Base-by-base conservation (phyloP, 2,888 invertebrate species). In the Chloroclysta siterata region DNA sequence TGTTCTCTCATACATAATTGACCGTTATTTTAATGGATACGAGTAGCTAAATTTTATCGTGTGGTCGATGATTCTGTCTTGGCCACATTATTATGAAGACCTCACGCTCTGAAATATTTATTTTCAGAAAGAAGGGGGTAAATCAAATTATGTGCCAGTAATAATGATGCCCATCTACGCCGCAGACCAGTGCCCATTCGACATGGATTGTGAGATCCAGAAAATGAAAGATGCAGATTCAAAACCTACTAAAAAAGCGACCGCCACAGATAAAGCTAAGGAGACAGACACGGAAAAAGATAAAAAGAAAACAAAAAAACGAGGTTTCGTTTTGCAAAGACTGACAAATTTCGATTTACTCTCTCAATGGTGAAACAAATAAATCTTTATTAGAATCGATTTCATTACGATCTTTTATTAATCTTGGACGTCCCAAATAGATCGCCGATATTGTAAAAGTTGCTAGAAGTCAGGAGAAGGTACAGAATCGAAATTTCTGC, bases 81-180 rank as follows among this genome's bases (percentile, higher is more conserved):
- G n/a, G n/a, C n/a, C n/a, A n/a, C n/a, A n/a, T n/a, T n/a, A n/a
- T n/a, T n/a, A n/a, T n/a, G n/a, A n/a, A n/a, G n/a, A n/a, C n/a
- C n/a, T n/a, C n/a, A n/a, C n/a, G n/a, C n/a, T 22, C 22, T 22
- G 22, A 22, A 22, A 22, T 22, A 15, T 33, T 39, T 53, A 13
- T 36, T 48, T 74, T 7, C 72, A 86, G 84, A 80, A 74, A 56
- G 72, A 73, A 1, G 78, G 78, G 13, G 73, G 73, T 0, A 77
- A 79, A 44, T 81, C 85, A 0, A 84, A 84, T 22, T 90, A 85
- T 53, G 83, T 91, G 1, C 91, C 91, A 2, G 82, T 92, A 0
- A 87, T 92, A 42, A 87, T 92, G 88, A 90, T 92, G 90, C 91
- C 91, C 0, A 82, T 92, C 57, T 84, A 82, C 56, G 70, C 89